Percentiles rank a stretch among this genome's conserved stretches.
Evolutionary conservation across 2,888 invertebrate genomes (phyloP).

Genomic region (Xylota segnis): DNA sequence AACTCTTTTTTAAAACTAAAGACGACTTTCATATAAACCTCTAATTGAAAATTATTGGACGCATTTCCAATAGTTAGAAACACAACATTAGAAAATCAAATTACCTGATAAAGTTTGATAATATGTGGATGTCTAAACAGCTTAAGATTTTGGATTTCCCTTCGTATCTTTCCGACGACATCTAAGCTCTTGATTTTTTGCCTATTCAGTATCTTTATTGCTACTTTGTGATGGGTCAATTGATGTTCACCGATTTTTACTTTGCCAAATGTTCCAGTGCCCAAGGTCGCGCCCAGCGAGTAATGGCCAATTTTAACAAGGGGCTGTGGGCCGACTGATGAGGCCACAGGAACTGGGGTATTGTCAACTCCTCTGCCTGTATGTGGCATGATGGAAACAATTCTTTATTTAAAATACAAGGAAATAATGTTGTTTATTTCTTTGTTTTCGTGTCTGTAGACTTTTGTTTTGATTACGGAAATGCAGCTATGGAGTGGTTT

Average conservation of each 20-base stretch:
- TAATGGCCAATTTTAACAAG: slow-evolving; percentile 98
- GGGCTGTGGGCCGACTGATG: slow-evolving; percentile 87
- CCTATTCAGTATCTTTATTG: slow-evolving; percentile 98
- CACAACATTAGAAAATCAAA: neutral
- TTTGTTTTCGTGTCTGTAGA: neutral
- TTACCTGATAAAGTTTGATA: slow-evolving; percentile 95
- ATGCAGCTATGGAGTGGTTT: neutral
- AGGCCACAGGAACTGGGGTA: slow-evolving; percentile 80
- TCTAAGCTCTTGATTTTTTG: slow-evolving; percentile 99
- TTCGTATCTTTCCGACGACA: slow-evolving; percentile 99
- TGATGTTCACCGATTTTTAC: slow-evolving; percentile 99
- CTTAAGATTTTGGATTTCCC: slow-evolving; percentile 99
- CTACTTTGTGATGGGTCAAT: slow-evolving; percentile 98
- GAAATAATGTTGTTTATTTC: neutral
- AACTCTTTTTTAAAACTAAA: too few relatives aligned
- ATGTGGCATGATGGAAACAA: slow-evolving; percentile 80
- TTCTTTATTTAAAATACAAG: neutral
- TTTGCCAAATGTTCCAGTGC: slow-evolving; percentile 99
- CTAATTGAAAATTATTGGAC: too few relatives aligned
- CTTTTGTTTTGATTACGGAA: neutral
- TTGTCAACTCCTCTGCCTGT: slow-evolving; percentile 78
- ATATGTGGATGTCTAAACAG: slow-evolving; percentile 99
- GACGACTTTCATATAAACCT: too few relatives aligned
- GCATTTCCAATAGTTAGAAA: too few relatives aligned
- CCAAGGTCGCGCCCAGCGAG: slow-evolving; percentile 93